A percentile compares a stretch with the other conserved stretches of the same genome.
Conservation (phyloP, 2,888 invertebrate species). For the Tetragonula carbonaria region DNA sequence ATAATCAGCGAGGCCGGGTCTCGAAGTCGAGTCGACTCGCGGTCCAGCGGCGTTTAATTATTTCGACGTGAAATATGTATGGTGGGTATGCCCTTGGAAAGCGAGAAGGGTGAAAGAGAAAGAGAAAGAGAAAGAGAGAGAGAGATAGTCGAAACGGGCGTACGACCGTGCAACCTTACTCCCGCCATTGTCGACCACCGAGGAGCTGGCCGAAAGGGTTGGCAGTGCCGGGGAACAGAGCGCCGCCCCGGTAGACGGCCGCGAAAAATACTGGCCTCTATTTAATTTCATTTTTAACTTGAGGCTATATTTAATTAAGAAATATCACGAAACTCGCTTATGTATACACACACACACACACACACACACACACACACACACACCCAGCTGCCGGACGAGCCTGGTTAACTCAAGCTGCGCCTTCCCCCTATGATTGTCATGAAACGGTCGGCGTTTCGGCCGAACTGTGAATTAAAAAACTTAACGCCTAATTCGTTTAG, state of each 20-base stretch:
- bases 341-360: slow-evolving; percentile 50
- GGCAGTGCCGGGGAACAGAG: slow-evolving; percentile 23
- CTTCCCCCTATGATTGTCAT: background rate
- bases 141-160: slow-evolving; percentile 67
- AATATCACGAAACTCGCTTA: slow-evolving; percentile 74
- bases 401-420: background rate
- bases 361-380: slow-evolving; percentile 32
- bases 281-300: slow-evolving; percentile 81
- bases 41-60: slow-evolving; percentile 79
- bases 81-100: slow-evolving; percentile 61
- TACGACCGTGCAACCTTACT: slow-evolving; percentile 75
- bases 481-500: slow-evolving; percentile 62
- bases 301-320: slow-evolving; percentile 81
- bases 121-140: slow-evolving; percentile 55
- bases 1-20: slow-evolving; percentile 61
- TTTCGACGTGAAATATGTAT: slow-evolving; percentile 79
- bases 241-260: slow-evolving; percentile 37
- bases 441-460: slow-evolving; percentile 24
- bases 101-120: slow-evolving; percentile 47
- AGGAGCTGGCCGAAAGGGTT: slow-evolving; percentile 60
- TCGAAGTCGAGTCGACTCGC: slow-evolving; percentile 66
- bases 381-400: slow-evolving; percentile 24
- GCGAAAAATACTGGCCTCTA: slow-evolving; percentile 75
- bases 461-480: slow-evolving; percentile 69
- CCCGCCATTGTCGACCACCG: slow-evolving; percentile 73